A percentile compares a stretch with the other conserved stretches of the same genome.
phyloP scores from a whole-genome alignment of 64 coral and sea anemone genomes.

The Dendrophyllia cribrosa region DNA sequence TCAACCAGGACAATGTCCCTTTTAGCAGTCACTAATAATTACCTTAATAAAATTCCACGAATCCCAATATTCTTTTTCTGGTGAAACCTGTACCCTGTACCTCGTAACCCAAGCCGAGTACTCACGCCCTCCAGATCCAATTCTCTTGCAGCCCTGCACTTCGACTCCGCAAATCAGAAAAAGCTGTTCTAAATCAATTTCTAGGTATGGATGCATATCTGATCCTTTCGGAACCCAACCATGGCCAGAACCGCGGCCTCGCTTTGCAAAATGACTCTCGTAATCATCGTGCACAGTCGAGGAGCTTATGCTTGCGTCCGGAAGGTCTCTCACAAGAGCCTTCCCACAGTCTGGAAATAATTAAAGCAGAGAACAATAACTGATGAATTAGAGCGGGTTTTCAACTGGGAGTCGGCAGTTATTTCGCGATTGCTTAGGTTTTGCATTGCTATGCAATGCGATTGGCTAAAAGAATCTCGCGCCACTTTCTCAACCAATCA shows the following conservation, averaged over 20 bases:
- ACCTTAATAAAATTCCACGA: slow-evolving; percentile 28
- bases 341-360: too few species aligned
- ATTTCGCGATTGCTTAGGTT: too few species aligned
- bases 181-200: not conserved
- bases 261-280: not conserved
- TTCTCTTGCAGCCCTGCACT: not conserved
- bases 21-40: not conserved
- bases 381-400: too few species aligned
- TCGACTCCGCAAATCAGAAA: slow-evolving; percentile 27
- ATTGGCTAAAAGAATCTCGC: too few species aligned
- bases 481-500: too few species aligned
- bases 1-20: too few species aligned
- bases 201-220: not conserved
- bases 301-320: not conserved
- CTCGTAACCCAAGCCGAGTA: not conserved
- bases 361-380: too few species aligned
- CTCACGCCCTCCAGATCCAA: too few species aligned
- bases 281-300: not conserved
- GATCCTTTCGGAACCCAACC: not conserved
- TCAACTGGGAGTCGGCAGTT: too few species aligned
- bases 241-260: not conserved
- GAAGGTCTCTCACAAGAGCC: not conserved
- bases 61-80: slow-evolving; percentile 7
- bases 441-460: too few species aligned
- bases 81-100: slow-evolving; percentile 12